Evolutionary conservation across 2,113 vertebrate species (phyloP), one percentile per base, ranked within the genome.

Genomic region (Cryptoleucopteryx plumbea): DNA sequence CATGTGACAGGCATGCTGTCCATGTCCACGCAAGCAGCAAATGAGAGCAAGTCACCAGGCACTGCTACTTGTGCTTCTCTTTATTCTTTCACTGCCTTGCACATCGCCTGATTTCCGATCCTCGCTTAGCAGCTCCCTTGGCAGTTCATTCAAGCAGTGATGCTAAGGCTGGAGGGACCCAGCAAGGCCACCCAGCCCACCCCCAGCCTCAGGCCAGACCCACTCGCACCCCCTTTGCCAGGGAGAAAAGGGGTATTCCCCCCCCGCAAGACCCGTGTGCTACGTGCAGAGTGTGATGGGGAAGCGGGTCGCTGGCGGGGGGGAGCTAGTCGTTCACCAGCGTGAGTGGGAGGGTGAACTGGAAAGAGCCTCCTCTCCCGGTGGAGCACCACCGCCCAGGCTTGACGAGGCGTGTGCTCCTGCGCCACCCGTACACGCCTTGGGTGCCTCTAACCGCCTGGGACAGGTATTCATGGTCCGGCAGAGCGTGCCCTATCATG

Each of bases 391-490:
- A 63, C 61, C 40, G 19, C 93, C 87, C 94, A 62, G 87, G 78
- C 94, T 94, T 93, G 95, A 94, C 1, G 53, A 63, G 92, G 56
- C 38, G 87, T 84, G 95, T 75, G 93, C 84, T 97, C 31, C 94
- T 31, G 77, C 27, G 62, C 92, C 94, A 96, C 92, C 63, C 36
- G 5, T 75, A 82, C 90, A 88, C 25, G 40, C 93, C 82, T 95
- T 91, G 87, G 82, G 84, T 95, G 95, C 92, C 87, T 95, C 90
- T 85, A 56, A 80, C 91, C 1, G 40, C 77, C 94, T 94, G 90
- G 96, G 90, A 96, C 95, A 96, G 84, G 95, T 91, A 97, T 97
- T 96, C 87, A 87, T 7, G 93, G 95, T 96, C 96, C 90, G 4
- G 90, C 9, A 6, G 16, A 94, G 95, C 91, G 11, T 96, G 94